These are phyloP conservation scores for Hozukius guyotensis DNA, from an alignment of 2,797 vertebrate genomes.

Conservation along the genomic window DNA sequence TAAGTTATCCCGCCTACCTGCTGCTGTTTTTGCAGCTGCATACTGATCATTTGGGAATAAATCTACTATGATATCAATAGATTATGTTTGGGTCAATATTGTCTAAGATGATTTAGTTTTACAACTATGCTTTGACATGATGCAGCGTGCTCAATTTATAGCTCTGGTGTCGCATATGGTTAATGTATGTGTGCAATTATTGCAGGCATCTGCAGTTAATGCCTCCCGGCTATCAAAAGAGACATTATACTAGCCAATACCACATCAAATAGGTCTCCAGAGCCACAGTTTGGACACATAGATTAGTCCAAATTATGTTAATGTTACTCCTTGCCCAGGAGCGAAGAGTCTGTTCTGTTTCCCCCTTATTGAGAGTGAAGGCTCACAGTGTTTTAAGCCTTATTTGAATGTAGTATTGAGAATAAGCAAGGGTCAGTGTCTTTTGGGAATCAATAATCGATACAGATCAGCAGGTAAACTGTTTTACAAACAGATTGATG, in stretches of 20 bases:
- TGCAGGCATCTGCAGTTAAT: conserved; percentile 34
- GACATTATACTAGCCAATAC: conserved; percentile 6
- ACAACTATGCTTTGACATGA: not conserved
- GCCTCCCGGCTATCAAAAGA: conserved; percentile 12
- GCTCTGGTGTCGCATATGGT: conserved; percentile 13
- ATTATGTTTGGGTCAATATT: not conserved
- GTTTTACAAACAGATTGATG: not conserved
- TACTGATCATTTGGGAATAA: conserved; percentile 16
- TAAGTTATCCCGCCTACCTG: accelerated
- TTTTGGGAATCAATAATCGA: conserved; percentile 22
- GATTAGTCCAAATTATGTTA: conserved; percentile 46
- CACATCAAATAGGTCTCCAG: conserved; percentile 37
- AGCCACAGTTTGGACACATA: conserved; percentile 33
- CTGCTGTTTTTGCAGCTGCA: not conserved
- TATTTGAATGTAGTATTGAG: conserved; percentile 18
- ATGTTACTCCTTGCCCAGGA: conserved; percentile 26
- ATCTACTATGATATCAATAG: not conserved
- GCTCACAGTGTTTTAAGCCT: conserved; percentile 9
- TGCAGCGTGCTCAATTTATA: not conserved
- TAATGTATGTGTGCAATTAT: conserved; percentile 22
- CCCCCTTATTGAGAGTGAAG: conserved; percentile 50
- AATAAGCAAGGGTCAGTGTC: not conserved
- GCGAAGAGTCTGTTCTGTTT: conserved; percentile 60
- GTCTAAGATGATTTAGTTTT: not conserved
- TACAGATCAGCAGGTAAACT: not conserved